Conservation (phyloP, 1,140 invertebrate species). For the Saccostrea cuccullata region DNA sequence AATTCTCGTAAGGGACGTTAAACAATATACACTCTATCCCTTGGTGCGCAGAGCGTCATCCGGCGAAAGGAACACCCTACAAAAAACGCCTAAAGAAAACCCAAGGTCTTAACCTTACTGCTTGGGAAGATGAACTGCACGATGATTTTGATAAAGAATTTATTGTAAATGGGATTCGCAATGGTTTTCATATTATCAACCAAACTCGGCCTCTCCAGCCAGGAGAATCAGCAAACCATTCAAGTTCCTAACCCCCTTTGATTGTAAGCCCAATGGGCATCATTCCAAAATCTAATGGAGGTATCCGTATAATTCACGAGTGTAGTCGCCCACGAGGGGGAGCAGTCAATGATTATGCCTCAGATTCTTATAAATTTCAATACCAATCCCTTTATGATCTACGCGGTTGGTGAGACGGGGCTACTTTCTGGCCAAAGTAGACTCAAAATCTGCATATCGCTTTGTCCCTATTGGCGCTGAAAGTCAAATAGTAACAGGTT, state of each 20-base stretch:
- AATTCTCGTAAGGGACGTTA: no score
- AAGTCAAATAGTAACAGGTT: slow-evolving; percentile 36
- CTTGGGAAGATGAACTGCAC: slow-evolving; percentile 24
- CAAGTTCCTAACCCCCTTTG: not conserved
- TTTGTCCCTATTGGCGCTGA: slow-evolving; percentile 33
- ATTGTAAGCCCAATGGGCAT: slow-evolving; percentile 40
- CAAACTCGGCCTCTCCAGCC: not conserved
- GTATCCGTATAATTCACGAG: slow-evolving; percentile 47
- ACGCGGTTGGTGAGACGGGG: not conserved
- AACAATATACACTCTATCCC: not conserved
- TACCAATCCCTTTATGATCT: not conserved
- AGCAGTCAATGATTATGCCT: not conserved
- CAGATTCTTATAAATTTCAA: no score
- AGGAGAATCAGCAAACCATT: slow-evolving; percentile 10
- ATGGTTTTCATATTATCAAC: slow-evolving; percentile 4
- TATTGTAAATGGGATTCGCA: not conserved
- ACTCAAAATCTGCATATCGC: slow-evolving; percentile 48
- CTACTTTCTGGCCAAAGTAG: slow-evolving; percentile 44
- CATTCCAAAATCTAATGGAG: slow-evolving; percentile 46
- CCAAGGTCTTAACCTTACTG: not conserved
- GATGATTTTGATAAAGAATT: slow-evolving; percentile 35
- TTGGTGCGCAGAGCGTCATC: not conserved
- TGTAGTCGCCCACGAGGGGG: slow-evolving; percentile 33
- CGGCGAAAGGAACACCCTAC: not conserved
- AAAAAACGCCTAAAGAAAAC: not conserved